These are phyloP conservation scores for Conomelus anceps DNA, from an alignment of 2,888 invertebrate genomes.

Conservation along the genomic window DNA sequence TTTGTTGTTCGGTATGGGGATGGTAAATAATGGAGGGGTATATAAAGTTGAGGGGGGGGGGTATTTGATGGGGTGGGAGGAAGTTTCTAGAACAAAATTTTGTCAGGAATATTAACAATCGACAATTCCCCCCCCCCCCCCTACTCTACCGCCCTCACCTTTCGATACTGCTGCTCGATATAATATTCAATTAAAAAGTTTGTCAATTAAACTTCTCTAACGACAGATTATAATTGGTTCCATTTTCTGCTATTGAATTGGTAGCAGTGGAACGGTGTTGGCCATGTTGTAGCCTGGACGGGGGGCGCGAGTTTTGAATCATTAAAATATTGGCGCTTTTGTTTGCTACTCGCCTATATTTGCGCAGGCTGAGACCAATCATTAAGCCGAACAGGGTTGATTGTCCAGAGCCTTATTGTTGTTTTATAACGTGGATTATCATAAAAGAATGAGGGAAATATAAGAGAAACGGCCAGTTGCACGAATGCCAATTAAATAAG, in stretches of 20 bases:
- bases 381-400: no score
- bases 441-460: no score
- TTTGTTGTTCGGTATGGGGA: no score
- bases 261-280: background rate
- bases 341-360: background rate
- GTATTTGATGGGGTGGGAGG: background rate
- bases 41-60: no score
- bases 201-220: background rate
- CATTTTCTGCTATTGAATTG: background rate
- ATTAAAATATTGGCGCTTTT: background rate
- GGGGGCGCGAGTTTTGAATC: background rate
- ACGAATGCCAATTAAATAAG: no score
- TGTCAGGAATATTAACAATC: background rate
- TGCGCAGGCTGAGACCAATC: no score
- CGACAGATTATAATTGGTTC: conserved; percentile 5
- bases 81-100: background rate
- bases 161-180: no score
- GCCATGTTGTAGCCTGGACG: background rate
- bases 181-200: conserved; percentile 13
- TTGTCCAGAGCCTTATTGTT: no score
- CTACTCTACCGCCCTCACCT: no score
- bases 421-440: no score
- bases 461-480: no score
- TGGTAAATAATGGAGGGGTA: no score
- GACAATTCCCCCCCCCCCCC: background rate